phyloP scores from a whole-genome alignment of 2,113 vertebrate species.

The Lepus europaeus region DNA sequence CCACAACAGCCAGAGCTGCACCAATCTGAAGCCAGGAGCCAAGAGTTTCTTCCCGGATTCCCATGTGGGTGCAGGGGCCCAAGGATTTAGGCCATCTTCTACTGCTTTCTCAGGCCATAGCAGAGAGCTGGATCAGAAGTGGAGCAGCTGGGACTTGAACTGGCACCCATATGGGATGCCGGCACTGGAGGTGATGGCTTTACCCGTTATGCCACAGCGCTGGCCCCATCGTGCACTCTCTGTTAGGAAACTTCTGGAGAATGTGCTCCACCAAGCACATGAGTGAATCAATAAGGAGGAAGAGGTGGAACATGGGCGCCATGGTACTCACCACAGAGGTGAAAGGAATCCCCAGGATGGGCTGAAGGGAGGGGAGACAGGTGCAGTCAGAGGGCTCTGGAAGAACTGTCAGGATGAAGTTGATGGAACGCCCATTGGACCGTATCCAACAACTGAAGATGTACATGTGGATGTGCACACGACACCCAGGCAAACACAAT shows the following conservation, averaged over 20 bases:
- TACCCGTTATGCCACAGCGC: too few species aligned
- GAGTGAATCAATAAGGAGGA: constrained; percentile 24
- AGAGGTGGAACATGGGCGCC: background rate
- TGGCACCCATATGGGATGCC: too few species aligned
- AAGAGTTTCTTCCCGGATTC: too few species aligned
- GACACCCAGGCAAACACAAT: background rate
- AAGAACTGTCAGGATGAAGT: background rate
- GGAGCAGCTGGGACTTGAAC: too few species aligned
- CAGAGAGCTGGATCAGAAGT: too few species aligned
- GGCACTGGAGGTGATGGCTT: too few species aligned
- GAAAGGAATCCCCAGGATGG: constrained; percentile 11
- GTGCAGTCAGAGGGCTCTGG: background rate
- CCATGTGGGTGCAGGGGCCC: too few species aligned
- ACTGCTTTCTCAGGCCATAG: too few species aligned
- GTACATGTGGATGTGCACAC: background rate
- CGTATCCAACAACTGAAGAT: background rate
- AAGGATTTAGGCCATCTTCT: too few species aligned
- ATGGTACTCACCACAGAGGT: background rate
- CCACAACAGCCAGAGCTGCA: too few species aligned
- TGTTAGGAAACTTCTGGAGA: background rate
- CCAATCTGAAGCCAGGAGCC: too few species aligned
- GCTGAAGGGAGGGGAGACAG: background rate
- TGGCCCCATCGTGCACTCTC: background rate
- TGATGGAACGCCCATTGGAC: background rate
- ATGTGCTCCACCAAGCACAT: background rate